Conservation (phyloP, 2,888 invertebrate species). For the Phyllotreta striolata region DNA sequence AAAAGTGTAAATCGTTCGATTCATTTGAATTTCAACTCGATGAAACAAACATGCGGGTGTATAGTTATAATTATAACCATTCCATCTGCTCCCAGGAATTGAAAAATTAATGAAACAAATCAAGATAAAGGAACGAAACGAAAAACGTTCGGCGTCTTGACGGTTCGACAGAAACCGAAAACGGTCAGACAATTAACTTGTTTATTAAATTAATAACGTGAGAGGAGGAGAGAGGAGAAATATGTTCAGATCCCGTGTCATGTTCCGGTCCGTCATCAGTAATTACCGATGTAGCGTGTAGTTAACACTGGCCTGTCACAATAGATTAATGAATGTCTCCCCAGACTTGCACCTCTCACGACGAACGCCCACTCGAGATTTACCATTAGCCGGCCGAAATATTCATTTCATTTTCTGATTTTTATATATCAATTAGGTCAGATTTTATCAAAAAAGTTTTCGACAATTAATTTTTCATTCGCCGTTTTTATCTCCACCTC, state of each 20-base stretch:
- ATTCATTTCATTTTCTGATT: slow-evolving; percentile 9
- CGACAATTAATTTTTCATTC: no score
- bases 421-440: no score
- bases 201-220: slow-evolving; percentile 40
- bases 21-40: no score
- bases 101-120: slow-evolving; percentile 29
- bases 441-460: no score
- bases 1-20: no score
- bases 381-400: slow-evolving; percentile 15
- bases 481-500: no score
- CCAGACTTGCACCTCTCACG: slow-evolving; percentile 51
- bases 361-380: slow-evolving; percentile 39
- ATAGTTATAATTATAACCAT: no score
- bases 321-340: slow-evolving; percentile 64
- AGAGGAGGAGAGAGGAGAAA: slow-evolving; percentile 28
- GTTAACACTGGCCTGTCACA: slow-evolving; percentile 63
- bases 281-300: slow-evolving; percentile 63
- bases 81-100: no score
- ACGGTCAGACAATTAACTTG: slow-evolving; percentile 40
- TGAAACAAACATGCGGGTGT: no score
- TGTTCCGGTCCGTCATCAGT: slow-evolving; percentile 59
- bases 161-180: slow-evolving; percentile 10
- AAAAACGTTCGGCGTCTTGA: slow-evolving; percentile 23
- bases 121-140: slow-evolving; percentile 27
- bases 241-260: slow-evolving; percentile 45